phyloP scores from a whole-genome alignment of 1,140 invertebrate species.

The Lamellibrachia luymesi region DNA sequence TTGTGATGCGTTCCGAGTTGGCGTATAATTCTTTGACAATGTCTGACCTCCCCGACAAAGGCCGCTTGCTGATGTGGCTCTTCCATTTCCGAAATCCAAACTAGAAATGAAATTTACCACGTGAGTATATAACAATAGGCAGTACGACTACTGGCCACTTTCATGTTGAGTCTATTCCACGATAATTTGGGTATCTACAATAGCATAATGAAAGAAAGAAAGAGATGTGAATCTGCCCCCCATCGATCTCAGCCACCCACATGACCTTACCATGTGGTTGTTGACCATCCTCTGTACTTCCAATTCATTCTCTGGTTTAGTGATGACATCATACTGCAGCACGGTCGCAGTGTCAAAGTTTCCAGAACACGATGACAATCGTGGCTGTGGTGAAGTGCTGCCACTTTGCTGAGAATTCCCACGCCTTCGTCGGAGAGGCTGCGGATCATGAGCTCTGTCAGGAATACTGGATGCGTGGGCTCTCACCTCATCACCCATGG shows the following conservation, averaged over 20 bases:
- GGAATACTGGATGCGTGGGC: neutral
- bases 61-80: slow-evolving; percentile 49
- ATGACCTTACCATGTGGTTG: slow-evolving; percentile 13
- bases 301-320: slow-evolving; percentile 4
- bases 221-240: too few species aligned
- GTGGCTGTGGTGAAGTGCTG: too few species aligned
- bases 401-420: neutral
- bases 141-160: neutral
- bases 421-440: neutral
- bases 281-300: slow-evolving; percentile 17
- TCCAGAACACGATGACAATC: neutral
- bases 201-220: neutral
- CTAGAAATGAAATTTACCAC: slow-evolving; percentile 30
- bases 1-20: slow-evolving; percentile 39
- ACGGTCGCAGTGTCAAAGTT: neutral
- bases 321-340: slow-evolving; percentile 8
- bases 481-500: neutral
- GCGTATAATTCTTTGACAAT: slow-evolving; percentile 49
- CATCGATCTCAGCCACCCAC: too few species aligned
- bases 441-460: neutral
- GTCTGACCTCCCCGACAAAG: slow-evolving; percentile 42
- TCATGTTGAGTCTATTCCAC: neutral
- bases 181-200: neutral
- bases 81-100: slow-evolving; percentile 55
- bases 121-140: neutral